phyloP scores from a whole-genome alignment of 2,113 vertebrate species.

The Tyto alba region DNA sequence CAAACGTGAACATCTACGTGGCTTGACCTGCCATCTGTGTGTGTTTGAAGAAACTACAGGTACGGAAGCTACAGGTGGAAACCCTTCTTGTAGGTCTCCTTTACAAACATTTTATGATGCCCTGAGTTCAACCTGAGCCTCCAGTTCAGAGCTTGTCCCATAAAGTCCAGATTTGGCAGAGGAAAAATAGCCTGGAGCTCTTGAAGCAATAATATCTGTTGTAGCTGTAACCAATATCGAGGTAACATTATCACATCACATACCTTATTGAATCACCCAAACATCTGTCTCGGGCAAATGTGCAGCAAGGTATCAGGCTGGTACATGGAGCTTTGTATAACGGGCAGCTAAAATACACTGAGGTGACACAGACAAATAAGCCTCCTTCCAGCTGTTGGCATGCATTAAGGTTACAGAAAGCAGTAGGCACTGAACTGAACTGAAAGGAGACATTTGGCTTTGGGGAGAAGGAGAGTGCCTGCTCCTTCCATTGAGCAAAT shows the following conservation, averaged over 20 bases:
- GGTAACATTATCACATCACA: neutral
- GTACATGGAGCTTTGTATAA: neutral
- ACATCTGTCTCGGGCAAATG: neutral
- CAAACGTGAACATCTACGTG: neutral
- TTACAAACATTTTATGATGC: neutral
- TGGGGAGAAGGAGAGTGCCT: neutral
- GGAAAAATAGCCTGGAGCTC: neutral
- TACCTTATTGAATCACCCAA: neutral
- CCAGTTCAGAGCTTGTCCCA: neutral
- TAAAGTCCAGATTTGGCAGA: neutral
- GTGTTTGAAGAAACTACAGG: neutral
- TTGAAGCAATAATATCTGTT: neutral
- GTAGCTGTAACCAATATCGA: neutral
- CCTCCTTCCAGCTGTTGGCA: neutral
- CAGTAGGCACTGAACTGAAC: neutral
- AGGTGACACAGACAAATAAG: neutral
- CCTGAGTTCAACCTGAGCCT: neutral
- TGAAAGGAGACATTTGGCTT: neutral
- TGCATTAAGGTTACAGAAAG: neutral
- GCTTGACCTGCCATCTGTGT: neutral
- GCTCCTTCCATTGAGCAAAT: accelerated
- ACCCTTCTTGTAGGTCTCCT: neutral
- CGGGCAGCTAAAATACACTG: neutral
- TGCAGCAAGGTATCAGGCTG: neutral
- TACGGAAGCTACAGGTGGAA: neutral